phyloP scores from a whole-genome alignment of 2,797 vertebrate genomes.

The Acrossocheilus fasciatus region DNA sequence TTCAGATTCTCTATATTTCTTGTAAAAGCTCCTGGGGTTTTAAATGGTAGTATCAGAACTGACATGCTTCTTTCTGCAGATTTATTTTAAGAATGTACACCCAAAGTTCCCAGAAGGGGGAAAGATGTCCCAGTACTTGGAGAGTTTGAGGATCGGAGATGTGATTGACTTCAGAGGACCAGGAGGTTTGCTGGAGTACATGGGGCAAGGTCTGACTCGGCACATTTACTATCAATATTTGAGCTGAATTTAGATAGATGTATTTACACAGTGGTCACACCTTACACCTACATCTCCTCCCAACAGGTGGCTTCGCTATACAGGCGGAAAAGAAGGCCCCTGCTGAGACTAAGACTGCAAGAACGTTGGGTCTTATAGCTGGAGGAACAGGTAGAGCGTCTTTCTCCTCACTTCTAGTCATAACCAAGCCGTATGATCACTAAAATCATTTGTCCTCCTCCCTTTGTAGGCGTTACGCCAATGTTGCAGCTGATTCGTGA shows the following conservation, averaged over 20 bases:
- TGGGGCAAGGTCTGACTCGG: slow-evolving; percentile 70
- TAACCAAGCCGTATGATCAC: neutral
- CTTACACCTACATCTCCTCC: slow-evolving; percentile 26
- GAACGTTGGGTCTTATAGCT: slow-evolving; percentile 69
- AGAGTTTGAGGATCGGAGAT: slow-evolving; percentile 74
- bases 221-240: neutral
- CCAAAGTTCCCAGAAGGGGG: slow-evolving; percentile 80
- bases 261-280: neutral
- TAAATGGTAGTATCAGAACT: neutral
- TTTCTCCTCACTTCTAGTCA: neutral
- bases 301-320: slow-evolving; percentile 68
- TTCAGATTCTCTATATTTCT: slow-evolving; percentile 50
- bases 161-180: slow-evolving; percentile 78
- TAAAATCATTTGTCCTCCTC: neutral
- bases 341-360: slow-evolving; percentile 60
- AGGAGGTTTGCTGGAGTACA: slow-evolving; percentile 75
- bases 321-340: slow-evolving; percentile 69
- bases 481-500: slow-evolving; percentile 71
- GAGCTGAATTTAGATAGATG: neutral
- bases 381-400: slow-evolving; percentile 70
- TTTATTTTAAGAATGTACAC: slow-evolving; percentile 77
- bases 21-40: neutral
- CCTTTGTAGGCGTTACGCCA: slow-evolving; percentile 69
- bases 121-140: slow-evolving; percentile 80
- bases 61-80: slow-evolving; percentile 59